Base-by-base conservation (phyloP, 2,797 vertebrate species). In the Paedocypris micromegethes region DNA sequence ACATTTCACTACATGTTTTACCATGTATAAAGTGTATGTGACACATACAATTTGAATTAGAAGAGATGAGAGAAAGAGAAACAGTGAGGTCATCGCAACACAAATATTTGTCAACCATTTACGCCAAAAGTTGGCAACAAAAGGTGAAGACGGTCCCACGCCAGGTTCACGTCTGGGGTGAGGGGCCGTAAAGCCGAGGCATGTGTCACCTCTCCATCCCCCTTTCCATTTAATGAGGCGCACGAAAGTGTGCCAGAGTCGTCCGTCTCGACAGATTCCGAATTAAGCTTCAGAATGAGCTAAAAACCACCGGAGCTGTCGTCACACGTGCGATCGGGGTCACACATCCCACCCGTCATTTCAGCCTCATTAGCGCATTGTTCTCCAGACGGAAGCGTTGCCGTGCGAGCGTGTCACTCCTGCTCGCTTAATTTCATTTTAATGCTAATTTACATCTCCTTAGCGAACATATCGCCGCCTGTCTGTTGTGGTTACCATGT, bases 291-390 rank as follows among this genome's bases (percentile, higher is more conserved):
- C 51, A 46, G 60, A 70, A 69, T 68, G 68, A 70, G 67, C 37
- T 5, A 56, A 48, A 65, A 74, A 50, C 2, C 37, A 61, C 57
- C 51, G 42, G 46, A 42, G 68, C 49, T 54, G 44, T 48, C 46
- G 49, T 74, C 67, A 55, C 43, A 60, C 54, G 68, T 75, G 63
- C 66, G 68, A 66, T 62, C 60, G 47, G 63, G 63, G 58, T 64
- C 63, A 66, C 62, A 50, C 49, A 46, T 69, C 59, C 55, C 54
- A 57, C 64, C 55, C 47, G 63, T 62, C 42, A 66, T 68, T 48
- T 71, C 54, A 63, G 49, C 46, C 70, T 77, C 75, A 73, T 75
- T 75, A 75, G 72, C 37, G 53, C 53, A 43, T 61, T 61, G 59
- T 48, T 55, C 53, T 65, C 55, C 39, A 46, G 7, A 9, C 39